phyloP scores from a whole-genome alignment of 30 jellyfish, hydroid and myxozoan genomes.

The Chrysaora quinquecirrha region DNA sequence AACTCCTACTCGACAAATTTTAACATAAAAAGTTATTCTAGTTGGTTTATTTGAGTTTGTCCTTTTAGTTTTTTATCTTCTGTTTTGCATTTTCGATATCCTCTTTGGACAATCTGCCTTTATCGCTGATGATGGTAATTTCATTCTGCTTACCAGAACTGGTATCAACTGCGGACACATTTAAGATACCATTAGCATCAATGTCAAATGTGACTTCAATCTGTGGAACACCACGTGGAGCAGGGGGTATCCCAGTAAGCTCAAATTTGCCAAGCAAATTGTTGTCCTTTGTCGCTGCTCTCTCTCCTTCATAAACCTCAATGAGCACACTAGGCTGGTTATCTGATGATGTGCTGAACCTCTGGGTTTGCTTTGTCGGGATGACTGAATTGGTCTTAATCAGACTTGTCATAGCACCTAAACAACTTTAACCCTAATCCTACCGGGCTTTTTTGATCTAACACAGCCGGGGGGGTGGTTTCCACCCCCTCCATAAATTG shows the following conservation, averaged over 20 bases:
- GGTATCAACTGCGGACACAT: constrained; percentile 93
- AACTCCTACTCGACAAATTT: too few species aligned
- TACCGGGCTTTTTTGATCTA: too few species aligned
- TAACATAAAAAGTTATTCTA: too few species aligned
- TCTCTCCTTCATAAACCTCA: constrained; percentile 94
- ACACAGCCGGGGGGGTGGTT: too few species aligned
- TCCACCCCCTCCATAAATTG: too few species aligned
- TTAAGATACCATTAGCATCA: constrained; percentile 97
- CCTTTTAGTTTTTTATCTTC: constrained; percentile 80
- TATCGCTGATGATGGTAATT: constrained; percentile 90
- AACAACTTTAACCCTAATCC: too few species aligned
- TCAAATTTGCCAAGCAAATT: constrained; percentile 87
- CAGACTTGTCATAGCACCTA: constrained; percentile 90
- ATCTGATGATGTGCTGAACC: constrained; percentile 88
- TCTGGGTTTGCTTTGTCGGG: constrained; percentile 86
- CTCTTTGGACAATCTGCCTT: constrained; percentile 89
- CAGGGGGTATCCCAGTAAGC: constrained; percentile 93
- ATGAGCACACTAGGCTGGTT: constrained; percentile 94
- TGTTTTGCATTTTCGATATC: constrained; percentile 79
- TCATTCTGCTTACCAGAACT: constrained; percentile 88
- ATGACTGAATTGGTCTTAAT: constrained; percentile 82
- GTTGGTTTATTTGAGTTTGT: constrained; percentile 68
- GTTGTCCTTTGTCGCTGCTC: constrained; percentile 81
- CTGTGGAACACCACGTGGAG: constrained; percentile 99
- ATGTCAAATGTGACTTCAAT: constrained; percentile 96